Conservation (phyloP, 2,888 invertebrate genomes). For the Rosalia funebris region DNA sequence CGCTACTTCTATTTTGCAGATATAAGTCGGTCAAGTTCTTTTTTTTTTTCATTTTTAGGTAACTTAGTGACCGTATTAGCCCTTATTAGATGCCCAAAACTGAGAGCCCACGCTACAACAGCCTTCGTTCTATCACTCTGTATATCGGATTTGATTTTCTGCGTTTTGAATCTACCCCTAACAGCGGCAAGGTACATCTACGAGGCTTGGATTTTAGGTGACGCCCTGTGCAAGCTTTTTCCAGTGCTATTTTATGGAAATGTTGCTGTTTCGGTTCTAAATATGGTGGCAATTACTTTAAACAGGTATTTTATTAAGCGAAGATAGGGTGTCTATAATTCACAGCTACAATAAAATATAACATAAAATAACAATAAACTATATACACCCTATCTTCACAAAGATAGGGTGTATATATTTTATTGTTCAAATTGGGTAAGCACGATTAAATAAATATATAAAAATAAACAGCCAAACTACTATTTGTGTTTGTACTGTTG, state of each 20-base stretch:
- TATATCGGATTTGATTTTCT: constrained; percentile 86
- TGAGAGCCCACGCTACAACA: constrained; percentile 85
- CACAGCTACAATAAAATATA: no score
- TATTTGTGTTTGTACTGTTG: no score
- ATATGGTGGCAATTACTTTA: constrained; percentile 90
- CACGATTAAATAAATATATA: no score
- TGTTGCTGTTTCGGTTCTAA: constrained; percentile 85
- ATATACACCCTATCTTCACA: no score
- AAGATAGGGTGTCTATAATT: no score
- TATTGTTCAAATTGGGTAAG: no score
- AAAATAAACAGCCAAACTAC: no score
- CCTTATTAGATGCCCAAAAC: constrained; percentile 79
- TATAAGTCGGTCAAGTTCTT: no score
- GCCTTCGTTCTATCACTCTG: constrained; percentile 88
- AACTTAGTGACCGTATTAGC: constrained; percentile 86
- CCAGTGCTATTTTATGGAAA: constrained; percentile 91
- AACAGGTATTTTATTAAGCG: constrained; percentile 81
- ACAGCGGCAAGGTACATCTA: constrained; percentile 85
- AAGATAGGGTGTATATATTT: no score
- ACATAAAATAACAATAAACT: no score
- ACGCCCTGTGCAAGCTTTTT: constrained; percentile 82
- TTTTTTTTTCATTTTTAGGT: constrained; percentile 68
- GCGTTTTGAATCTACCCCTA: constrained; percentile 83
- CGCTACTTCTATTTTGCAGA: no score
- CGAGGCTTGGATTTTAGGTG: constrained; percentile 83